Base-by-base conservation (phyloP, 2,113 vertebrate species). In the Telmatochromis bifrenatus region DNA sequence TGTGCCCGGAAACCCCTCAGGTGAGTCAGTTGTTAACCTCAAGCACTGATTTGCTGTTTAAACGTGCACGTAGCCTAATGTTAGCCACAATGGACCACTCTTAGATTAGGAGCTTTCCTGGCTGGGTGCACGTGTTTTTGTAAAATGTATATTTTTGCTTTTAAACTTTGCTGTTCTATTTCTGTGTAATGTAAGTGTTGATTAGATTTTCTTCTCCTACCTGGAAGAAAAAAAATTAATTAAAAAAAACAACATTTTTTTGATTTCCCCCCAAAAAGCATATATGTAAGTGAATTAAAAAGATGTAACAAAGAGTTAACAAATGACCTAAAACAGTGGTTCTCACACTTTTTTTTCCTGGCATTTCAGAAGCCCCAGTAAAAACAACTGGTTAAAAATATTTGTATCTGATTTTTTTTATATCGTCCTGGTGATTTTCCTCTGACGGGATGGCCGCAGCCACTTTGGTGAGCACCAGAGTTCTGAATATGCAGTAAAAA, bases 401-500 rank as follows among this genome's bases (percentile, higher is more conserved):
- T 6, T 0, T 70, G 5, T 23, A 23, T 42, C n/a, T 6, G 21
- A 42, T 42, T 70, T 68, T 15, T 9, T 37, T n/a, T 12, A n/a
- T 35, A 37, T 65, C 17, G 1, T 10, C 28, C 56, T 62, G 17
- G 31, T 68, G 62, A 14, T 39, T 68, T 39, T 68, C 12, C 12
- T 8, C n/a, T 42, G 62, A 42, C 0, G n/a, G 35, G 35, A 70
- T 26, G 37, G 65, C 0, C 0, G 4, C 35, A 42, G 35, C 35
- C 65, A 21, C 19, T 68, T 70, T 70, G 21, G 37, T 23, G n/a
- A 42, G n/a, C 35, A 23, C 37, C 37, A 73, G 37, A 26, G 35
- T 73, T 73, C 39, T 73, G 21, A 73, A 73, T 26, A 73, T 45
- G 37, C 21, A 45, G 2, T 23, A 73, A 73, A 73, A 45, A 45